Conservation (phyloP, 2,797 vertebrate genomes). For the Pseudochirops cupreus region DNA sequence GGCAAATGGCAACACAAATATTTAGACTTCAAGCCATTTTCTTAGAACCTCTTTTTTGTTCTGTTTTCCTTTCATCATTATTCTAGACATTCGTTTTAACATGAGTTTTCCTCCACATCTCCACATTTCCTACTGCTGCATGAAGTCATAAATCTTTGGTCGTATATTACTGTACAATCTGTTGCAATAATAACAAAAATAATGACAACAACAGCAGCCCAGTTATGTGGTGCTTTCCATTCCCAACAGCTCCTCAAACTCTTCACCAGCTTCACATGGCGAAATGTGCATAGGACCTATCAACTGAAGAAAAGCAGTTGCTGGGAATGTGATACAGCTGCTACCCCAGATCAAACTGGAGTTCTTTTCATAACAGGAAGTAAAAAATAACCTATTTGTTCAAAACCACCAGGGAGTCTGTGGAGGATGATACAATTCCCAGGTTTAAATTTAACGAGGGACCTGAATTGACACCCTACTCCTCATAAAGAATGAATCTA, state of each 20-base stretch:
- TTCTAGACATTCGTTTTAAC: conserved; percentile 71
- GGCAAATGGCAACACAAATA: conserved; percentile 79
- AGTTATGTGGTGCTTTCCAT: conserved; percentile 32
- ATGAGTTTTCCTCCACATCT: conserved; percentile 64
- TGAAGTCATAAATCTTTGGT: conserved; percentile 68
- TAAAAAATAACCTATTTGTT: conserved; percentile 25
- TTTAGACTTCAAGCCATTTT: conserved; percentile 72
- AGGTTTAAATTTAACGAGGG: conserved; percentile 61
- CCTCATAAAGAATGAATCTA: conserved; percentile 30
- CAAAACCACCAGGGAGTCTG: conserved; percentile 13
- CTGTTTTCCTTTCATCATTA: conserved; percentile 65
- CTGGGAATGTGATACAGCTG: conserved; percentile 43
- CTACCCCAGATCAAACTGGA: conserved; percentile 44
- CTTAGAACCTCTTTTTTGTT: conserved; percentile 55
- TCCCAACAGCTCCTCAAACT: conserved; percentile 39
- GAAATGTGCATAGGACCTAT: conserved; percentile 34
- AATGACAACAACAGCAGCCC: conserved; percentile 44
- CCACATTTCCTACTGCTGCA: conserved; percentile 60
- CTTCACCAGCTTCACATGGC: conserved; percentile 20
- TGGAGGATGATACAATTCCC: conserved; percentile 31
- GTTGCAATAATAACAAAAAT: conserved; percentile 74
- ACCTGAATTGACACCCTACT: conserved; percentile 55
- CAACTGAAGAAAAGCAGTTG: conserved; percentile 31
- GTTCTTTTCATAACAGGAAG: not conserved
- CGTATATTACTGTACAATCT: conserved; percentile 68